Base-by-base conservation (phyloP, 2,113 vertebrate genomes). In the Forbesichthys papilliferus region DNA sequence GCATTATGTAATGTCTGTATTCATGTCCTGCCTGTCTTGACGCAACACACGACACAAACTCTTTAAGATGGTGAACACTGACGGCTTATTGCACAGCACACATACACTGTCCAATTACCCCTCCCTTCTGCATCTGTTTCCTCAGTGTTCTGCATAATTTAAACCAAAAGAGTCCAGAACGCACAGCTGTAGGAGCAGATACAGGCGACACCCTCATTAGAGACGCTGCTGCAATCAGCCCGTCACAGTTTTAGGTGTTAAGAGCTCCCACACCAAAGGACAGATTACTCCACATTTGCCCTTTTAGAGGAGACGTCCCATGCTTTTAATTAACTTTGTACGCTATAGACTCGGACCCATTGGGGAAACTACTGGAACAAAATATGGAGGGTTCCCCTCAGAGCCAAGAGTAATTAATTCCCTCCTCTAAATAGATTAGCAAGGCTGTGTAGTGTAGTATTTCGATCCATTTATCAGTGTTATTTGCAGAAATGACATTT, bases 401-500 rank as follows among this genome's bases (percentile, higher is more conserved):
- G 75, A 85, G 74, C 76, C 68, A 64, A 74, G 47, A 73, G 66
- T 87, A 85, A 91, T 91, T 90, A 77, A 89, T 87, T 86, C 74
- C 20, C 53, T 64, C 66, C 68, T 68, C 57, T 76, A 87, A 83
- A 89, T 84, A 86, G 86, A 90, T 89, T 87, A 87, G 75, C 59
- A 67, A 72, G 64, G 48, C 72, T 66, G 73, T 63, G 27, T 36
- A 75, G 74, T 46, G 60, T 56, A 79, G 82, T 84, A 68, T 87
- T 85, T 79, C 64, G 86, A 64, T 69, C 76, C 82, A 85, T 87
- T 89, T 83, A 90, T 75, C 72, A 68, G 77, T 69, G 77, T 84
- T 74, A 86, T 88, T 88, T 84, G 75, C 72, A 81, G 71, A 85
- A 90, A 91, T 86, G 52, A 85, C 80, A 81, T 83, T 82, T 87